These are phyloP conservation scores for Podotricha telesiphe DNA, from an alignment of 2,888 invertebrate genomes.

Conservation along the genomic window DNA sequence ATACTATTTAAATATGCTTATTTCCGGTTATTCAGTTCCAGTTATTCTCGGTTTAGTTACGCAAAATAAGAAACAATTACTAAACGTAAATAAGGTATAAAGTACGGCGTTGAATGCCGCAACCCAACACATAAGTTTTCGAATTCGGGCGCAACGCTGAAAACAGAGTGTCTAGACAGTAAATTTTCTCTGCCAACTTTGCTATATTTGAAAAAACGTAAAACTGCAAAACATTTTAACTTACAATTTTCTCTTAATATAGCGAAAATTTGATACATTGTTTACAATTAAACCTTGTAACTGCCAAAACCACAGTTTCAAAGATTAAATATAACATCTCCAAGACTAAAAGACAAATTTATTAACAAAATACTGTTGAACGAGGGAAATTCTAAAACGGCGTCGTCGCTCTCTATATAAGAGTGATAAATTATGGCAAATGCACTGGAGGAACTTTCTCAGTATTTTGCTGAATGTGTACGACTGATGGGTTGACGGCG, in stretches of 20 bases:
- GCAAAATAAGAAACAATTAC: too few species aligned
- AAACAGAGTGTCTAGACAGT: too few species aligned
- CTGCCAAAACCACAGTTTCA: conserved; percentile 3
- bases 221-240: too few species aligned
- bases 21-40: too few species aligned
- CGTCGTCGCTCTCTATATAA: conserved; percentile 9
- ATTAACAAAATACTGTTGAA: conserved; percentile 18
- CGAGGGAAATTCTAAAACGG: background rate
- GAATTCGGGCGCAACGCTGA: too few species aligned
- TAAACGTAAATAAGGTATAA: too few species aligned
- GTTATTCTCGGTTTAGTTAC: too few species aligned
- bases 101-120: too few species aligned
- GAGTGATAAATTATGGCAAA: conserved; percentile 24
- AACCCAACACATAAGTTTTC: too few species aligned
- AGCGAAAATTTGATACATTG: background rate
- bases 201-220: too few species aligned
- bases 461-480: conserved; percentile 18
- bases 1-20: too few species aligned
- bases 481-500: conserved; percentile 7
- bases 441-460: conserved; percentile 19
- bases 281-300: background rate
- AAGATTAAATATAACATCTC: background rate
- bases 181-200: too few species aligned
- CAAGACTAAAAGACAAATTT: conserved; percentile 7
- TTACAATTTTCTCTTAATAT: background rate